phyloP scores from a whole-genome alignment of 2,113 vertebrate species.

The Nematolebias whitei region DNA sequence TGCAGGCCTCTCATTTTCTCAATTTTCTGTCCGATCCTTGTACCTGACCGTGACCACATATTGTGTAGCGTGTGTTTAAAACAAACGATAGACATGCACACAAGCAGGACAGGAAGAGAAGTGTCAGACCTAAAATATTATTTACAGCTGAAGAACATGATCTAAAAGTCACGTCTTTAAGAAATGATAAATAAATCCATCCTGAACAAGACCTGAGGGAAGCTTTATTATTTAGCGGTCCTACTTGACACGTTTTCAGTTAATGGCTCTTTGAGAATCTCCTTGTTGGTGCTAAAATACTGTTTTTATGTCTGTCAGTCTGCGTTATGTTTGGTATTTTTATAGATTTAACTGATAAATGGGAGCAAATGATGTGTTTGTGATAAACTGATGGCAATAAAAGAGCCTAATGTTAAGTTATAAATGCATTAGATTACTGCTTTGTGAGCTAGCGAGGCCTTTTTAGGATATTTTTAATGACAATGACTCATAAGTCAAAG shows the following conservation, averaged over 20 bases:
- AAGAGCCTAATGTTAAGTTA: too few relatives aligned
- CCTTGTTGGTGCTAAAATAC: not conserved
- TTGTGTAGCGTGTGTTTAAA: slow-evolving; percentile 9
- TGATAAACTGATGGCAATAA: too few relatives aligned
- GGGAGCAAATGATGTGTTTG: not conserved
- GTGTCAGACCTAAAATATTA: not conserved
- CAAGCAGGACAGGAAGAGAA: not conserved
- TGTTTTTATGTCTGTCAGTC: not conserved
- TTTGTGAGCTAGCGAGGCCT: too few relatives aligned
- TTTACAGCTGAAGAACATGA: not conserved
- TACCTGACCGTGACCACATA: slow-evolving; percentile 10
- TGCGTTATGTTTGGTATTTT: not conserved
- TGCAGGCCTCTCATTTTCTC: not conserved
- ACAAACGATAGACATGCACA: slow-evolving; percentile 5
- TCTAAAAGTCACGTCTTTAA: too few relatives aligned
- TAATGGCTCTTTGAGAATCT: not conserved
- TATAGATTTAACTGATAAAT: not conserved
- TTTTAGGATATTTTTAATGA: too few relatives aligned
- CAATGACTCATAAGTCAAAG: too few relatives aligned
- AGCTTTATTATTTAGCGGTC: not conserved
- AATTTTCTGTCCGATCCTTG: slow-evolving; percentile 16
- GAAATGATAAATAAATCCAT: not conserved
- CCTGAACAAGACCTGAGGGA: not conserved
- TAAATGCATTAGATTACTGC: too few relatives aligned
- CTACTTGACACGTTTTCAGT: not conserved